Base-by-base conservation (phyloP, 92 coral and sea anemone species). In the Umimayanthus kanabou region DNA sequence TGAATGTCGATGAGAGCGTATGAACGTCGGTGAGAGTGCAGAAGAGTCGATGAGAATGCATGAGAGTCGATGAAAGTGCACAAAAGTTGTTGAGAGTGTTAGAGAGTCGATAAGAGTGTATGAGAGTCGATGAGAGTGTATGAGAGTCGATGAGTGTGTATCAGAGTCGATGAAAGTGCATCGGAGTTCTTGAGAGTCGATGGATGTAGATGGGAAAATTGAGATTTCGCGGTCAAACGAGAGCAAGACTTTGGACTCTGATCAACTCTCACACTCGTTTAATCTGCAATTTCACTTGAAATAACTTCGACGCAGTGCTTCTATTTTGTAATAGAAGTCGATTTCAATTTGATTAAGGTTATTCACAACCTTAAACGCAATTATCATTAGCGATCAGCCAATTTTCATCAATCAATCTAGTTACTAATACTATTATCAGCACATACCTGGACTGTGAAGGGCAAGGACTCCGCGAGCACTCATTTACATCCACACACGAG, bases 381-480 rank as follows among this genome's bases (percentile, higher is more conserved):
- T 9, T 15, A 2, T 16, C 7, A 11, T 74, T 3, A 4, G 20
- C 11, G 9, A 5, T 74, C 23, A 39, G 16, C 9, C 23, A 39
- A 8, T 74, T 37, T 37, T 2, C 11, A 6, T 39, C 6, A 14
- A 74, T 33, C 14, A 5, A 1, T 33, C 16, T 39, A n/a, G 23
- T 16, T 16, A 5, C 42, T 23, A 23, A 18, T 39, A 16, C 42
- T 23, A 23, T 15, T 39, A 16, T 39, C 49, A 39, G 30, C 18
- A 33, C 58, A 33, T 81, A 91, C 76, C 72, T 30, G 5, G 93
- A 87, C 26, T 88, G 45, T 33, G 88, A 66, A 49, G 88, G 88
- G 67, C 93, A 90, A n/a, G 85, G 80, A 82, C 81, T 88, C 26
- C 61, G 67, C 37, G 45, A 73, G 65, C 93, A 91, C 69, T 91